phyloP scores from a whole-genome alignment of 2,113 vertebrate species.

The Tylochromis polylepis region DNA sequence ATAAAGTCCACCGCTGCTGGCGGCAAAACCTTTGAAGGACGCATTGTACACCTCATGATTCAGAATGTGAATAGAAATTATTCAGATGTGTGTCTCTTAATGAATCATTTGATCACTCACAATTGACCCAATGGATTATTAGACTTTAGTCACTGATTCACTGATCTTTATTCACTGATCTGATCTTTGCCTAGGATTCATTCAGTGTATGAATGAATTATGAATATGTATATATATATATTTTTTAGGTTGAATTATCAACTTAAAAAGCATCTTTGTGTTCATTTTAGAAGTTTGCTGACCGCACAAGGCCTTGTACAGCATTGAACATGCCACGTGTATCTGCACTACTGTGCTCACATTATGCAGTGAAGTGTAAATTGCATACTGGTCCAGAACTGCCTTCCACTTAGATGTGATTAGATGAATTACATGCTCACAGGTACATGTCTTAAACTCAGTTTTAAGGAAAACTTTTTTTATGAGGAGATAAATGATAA shows the following conservation, averaged over 20 bases:
- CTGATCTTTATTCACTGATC: not conserved
- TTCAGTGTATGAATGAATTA: not conserved
- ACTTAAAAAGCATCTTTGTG: not conserved
- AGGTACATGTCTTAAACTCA: not conserved
- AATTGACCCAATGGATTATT: not conserved
- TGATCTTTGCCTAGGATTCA: not conserved
- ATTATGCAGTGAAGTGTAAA: not conserved
- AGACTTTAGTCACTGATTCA: not conserved
- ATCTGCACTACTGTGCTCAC: not conserved
- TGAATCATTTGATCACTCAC: not conserved
- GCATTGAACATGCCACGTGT: not conserved
- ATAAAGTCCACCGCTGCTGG: not conserved
- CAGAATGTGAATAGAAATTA: not conserved
- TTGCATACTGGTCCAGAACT: not conserved
- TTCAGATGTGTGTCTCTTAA: not conserved
- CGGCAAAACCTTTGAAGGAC: not conserved
- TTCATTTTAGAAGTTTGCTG: not conserved
- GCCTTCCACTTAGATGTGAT: not conserved
- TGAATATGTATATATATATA: accelerated
- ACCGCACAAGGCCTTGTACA: not conserved
- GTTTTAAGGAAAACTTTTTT: not conserved
- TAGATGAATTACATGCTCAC: not conserved
- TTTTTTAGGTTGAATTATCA: not conserved
- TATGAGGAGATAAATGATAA: not conserved
- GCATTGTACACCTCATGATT: not conserved